A percentile compares a stretch with the other conserved stretches of the same genome.
Evolutionary conservation across 2,113 vertebrate species (phyloP).

Genomic region (Boulengeromyrus knoepffleri): DNA sequence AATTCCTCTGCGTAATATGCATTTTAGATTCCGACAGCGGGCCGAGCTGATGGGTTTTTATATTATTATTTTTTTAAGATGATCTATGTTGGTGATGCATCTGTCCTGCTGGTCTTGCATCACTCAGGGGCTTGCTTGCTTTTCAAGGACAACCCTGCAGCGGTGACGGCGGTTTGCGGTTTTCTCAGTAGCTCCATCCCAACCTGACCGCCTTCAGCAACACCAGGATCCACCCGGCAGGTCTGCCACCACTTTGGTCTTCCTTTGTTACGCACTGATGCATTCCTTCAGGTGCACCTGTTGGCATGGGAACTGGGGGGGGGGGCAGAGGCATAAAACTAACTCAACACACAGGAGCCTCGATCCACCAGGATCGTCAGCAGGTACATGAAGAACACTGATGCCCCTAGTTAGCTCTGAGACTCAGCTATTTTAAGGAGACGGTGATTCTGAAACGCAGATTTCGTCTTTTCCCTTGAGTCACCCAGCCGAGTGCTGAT

Average conservation of each 20-base stretch:
- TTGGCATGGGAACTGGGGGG: background rate
- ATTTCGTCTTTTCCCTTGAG: background rate
- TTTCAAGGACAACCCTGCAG: background rate
- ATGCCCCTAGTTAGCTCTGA: background rate
- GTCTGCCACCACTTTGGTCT: background rate
- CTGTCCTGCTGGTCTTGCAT: background rate
- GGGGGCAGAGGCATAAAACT: background rate
- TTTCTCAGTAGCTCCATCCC: background rate
- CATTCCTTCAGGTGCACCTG: background rate
- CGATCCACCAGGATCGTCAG: background rate
- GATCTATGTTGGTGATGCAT: background rate
- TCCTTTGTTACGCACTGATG: background rate
- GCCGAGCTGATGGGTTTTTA: background rate
- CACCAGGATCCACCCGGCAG: background rate
- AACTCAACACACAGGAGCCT: background rate
- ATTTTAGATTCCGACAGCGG: background rate
- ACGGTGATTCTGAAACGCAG: background rate
- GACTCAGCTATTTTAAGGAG: background rate
- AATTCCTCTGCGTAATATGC: background rate
- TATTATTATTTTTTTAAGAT: background rate
- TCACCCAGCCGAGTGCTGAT: background rate
- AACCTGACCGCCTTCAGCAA: background rate
- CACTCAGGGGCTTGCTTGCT: background rate
- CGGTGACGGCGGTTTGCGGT: background rate
- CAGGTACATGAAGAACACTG: background rate